Conservation (phyloP, 2,797 vertebrate genomes). For the Tokudaia tokunoshimensis region DNA sequence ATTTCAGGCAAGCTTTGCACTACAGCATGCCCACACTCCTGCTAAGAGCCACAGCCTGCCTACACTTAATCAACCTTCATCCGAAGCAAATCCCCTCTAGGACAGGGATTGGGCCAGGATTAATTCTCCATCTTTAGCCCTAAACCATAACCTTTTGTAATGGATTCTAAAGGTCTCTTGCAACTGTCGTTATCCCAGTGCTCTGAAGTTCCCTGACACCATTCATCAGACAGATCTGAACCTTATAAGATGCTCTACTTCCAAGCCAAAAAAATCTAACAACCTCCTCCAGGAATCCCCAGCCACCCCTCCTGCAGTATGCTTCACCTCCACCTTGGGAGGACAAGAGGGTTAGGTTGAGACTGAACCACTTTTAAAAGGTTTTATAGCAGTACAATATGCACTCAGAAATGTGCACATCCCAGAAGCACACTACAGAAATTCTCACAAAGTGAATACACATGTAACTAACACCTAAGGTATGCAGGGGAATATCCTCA, state of each 20-base stretch:
- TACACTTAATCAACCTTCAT: background rate
- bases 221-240: background rate
- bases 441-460: background rate
- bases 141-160: slow-evolving; percentile 43
- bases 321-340: background rate
- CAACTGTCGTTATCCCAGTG: background rate
- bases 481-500: background rate
- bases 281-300: background rate
- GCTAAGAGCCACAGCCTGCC: background rate
- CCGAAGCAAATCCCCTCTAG: slow-evolving; percentile 8
- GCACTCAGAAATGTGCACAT: background rate
- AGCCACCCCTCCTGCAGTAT: background rate
- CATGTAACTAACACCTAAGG: background rate
- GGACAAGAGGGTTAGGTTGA: background rate
- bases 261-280: background rate
- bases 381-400: background rate
- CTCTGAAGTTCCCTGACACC: background rate
- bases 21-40: background rate
- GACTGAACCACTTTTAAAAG: background rate
- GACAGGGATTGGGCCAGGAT: background rate
- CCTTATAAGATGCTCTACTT: background rate
- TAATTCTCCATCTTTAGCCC: slow-evolving; percentile 24
- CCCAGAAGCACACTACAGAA: background rate
- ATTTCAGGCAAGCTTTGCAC: background rate
- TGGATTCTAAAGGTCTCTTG: slow-evolving; percentile 24